Evolutionary conservation across 2,113 vertebrate genomes (phyloP), one percentile per base, ranked within the genome.

Genomic region (Verasper variegatus): DNA sequence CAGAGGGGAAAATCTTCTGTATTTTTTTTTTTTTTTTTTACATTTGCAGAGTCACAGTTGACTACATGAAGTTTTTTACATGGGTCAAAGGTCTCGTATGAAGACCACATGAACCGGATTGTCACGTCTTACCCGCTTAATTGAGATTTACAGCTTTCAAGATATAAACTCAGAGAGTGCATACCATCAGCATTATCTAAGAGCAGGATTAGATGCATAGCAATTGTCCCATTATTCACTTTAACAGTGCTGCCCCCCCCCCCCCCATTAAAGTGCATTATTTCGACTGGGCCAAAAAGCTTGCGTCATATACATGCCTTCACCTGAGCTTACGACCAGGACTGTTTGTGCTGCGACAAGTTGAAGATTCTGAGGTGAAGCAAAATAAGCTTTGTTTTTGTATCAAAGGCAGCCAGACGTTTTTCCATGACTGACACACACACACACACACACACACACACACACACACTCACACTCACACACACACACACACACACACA

Each of bases 371-470:
- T 81, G 64, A 80, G 58, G 63, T 76, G 69, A 85, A 72, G 66
- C 76, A 78, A 84, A 51, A 85, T 47, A 75, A 40, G 80, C 54
- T 68, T 88, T 88, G 66, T 65, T 86, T 82, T 81, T 80, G 58
- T 72, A 55, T 76, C 2, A 18, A 68, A 78, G 83, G 80, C 80
- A 72, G 42, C 11, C 18, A 9, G 15, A 66, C 83, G 67, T 60
- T 76, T 82, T 90, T 86, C 89, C 86, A 86, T 80, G 63, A 88
- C 35, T 70, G 67, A 49, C 62, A 42, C 64, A 58, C 70, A 57
- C 35, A 68, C 7, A 68, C 63, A 62, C 45, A 63, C 31, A 88
- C 37, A 73, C 70, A 51, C 62, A 42, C 64, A 58, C 71, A 56
- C 70, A 57, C 35, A 68, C 7, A 68, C 63, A 62, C 45, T 59